A percentile compares a stretch with the other conserved stretches of the same genome.
Evolutionary conservation across 2,113 vertebrate genomes (phyloP).

Genomic region (Panurus biarmicus): DNA sequence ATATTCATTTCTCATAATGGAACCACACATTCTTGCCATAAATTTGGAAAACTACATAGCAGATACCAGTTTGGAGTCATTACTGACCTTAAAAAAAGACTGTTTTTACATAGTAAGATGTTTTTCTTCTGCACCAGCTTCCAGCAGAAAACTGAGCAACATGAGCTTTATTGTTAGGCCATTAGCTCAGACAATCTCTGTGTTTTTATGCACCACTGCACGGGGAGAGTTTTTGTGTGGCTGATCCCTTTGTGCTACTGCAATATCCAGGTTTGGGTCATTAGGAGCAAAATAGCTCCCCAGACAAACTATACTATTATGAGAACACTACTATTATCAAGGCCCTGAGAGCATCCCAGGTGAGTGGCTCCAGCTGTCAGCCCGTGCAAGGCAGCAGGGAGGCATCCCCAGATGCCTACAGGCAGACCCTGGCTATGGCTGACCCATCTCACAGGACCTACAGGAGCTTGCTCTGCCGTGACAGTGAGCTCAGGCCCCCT

Average conservation of each 20-base stretch:
- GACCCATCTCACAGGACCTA: background rate
- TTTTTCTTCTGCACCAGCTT: background rate
- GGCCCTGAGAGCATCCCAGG: background rate
- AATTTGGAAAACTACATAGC: constrained; percentile 32
- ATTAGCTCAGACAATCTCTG: background rate
- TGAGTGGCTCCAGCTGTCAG: background rate
- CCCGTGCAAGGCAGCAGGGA: background rate
- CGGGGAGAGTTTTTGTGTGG: background rate
- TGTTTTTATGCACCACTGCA: background rate
- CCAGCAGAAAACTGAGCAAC: background rate
- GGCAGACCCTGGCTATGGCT: background rate
- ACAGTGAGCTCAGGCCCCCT: background rate
- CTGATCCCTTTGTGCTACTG: background rate
- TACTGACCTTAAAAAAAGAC: background rate
- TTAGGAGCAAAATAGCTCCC: background rate
- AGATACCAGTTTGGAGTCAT: background rate
- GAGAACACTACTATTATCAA: background rate
- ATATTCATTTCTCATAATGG: constrained; percentile 69
- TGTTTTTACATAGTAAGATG: background rate
- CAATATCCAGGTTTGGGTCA: background rate
- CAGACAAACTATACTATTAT: background rate
- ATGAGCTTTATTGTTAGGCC: background rate
- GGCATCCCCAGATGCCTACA: background rate
- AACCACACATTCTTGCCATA: constrained; percentile 46
- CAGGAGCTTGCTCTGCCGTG: fast-evolving